These are phyloP conservation scores for Callimorpha dominula DNA, from an alignment of 2,888 invertebrate genomes.

Conservation along the genomic window DNA sequence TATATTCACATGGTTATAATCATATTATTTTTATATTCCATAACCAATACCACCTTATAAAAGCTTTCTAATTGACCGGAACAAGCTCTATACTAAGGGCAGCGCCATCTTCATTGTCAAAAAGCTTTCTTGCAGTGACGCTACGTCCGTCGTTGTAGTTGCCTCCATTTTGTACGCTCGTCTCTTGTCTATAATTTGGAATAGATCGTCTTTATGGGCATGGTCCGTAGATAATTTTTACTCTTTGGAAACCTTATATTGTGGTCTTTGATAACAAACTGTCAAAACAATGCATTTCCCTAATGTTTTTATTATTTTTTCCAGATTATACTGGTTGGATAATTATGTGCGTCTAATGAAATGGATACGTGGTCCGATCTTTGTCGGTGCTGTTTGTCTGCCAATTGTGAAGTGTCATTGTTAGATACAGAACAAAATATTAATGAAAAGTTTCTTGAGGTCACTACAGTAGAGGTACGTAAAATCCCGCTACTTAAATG, in stretches of 20 bases:
- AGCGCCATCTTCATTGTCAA: constrained; percentile 38
- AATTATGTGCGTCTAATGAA: constrained; percentile 70
- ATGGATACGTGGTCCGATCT: constrained; percentile 82
- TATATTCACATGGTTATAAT: no score
- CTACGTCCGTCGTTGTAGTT: constrained; percentile 47
- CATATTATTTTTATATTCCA: background rate
- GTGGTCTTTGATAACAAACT: constrained; percentile 76
- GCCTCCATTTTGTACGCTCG: constrained; percentile 79
- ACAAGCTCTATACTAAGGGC: constrained; percentile 9
- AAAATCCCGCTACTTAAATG: background rate
- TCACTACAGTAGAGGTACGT: constrained; percentile 77
- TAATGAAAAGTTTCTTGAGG: constrained; percentile 74
- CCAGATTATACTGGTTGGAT: constrained; percentile 69
- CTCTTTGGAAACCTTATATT: constrained; percentile 80
- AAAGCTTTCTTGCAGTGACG: constrained; percentile 39
- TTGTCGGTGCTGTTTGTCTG: constrained; percentile 81
- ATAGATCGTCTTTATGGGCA: constrained; percentile 84
- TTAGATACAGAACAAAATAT: constrained; percentile 71
- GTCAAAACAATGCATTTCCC: constrained; percentile 77
- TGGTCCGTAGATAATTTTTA: constrained; percentile 86
- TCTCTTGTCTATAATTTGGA: constrained; percentile 84
- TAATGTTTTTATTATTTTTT: constrained; percentile 65
- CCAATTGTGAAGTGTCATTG: constrained; percentile 77
- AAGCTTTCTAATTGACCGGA: constrained; percentile 24
- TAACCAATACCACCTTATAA: background rate